Conservation (phyloP, 2,888 invertebrate genomes). For the Phengaris alcon region DNA sequence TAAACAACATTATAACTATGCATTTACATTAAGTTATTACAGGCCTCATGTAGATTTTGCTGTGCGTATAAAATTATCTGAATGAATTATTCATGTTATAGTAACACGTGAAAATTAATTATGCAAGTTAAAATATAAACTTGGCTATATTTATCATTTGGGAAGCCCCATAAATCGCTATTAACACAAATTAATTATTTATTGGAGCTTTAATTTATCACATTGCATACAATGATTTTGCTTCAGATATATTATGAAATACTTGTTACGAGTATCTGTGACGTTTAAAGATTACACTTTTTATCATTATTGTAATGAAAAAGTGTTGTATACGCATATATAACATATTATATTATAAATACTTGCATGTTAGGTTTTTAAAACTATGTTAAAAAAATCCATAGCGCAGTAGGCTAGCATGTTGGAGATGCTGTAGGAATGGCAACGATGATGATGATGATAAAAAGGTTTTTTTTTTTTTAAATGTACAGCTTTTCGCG, state of each 20-base stretch:
- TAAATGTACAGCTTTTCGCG: not conserved
- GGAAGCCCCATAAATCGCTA: constrained; percentile 29
- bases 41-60: not conserved
- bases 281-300: too few relatives aligned
- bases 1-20: constrained; percentile 6
- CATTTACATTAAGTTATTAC: constrained; percentile 24
- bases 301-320: too few relatives aligned
- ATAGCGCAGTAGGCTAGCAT: too few relatives aligned
- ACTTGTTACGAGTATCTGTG: not conserved
- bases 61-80: constrained; percentile 1
- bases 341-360: too few relatives aligned
- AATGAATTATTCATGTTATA: constrained; percentile 28
- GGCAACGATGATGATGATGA: not conserved
- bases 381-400: too few relatives aligned
- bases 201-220: constrained; percentile 9
- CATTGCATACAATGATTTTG: constrained; percentile 13
- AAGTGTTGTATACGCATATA: too few relatives aligned
- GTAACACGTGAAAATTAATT: constrained; percentile 28
- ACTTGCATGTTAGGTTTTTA: too few relatives aligned
- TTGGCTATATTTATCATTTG: constrained; percentile 27
- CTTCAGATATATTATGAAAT: not conserved
- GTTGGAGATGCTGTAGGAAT: too few relatives aligned
- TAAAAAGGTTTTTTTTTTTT: not conserved
- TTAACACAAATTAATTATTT: constrained; percentile 25
- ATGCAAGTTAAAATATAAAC: constrained; percentile 28